These are phyloP conservation scores for Labeo catla DNA, from an alignment of 2,113 vertebrate genomes.

Conservation along the genomic window DNA sequence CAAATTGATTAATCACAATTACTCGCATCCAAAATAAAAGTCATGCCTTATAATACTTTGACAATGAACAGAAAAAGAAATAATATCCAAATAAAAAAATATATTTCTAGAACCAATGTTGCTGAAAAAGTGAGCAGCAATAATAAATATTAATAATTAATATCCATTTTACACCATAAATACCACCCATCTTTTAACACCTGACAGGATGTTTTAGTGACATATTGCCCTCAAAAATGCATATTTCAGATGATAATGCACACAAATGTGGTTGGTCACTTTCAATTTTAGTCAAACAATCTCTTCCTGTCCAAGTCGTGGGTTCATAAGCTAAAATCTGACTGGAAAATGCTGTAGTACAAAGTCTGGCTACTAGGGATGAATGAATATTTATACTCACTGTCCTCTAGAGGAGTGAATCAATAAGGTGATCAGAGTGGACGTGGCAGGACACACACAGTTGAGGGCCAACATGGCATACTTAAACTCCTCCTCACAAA, in stretches of 20 bases:
- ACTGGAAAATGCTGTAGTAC: background rate
- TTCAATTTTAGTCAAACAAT: background rate
- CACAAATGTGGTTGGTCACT: background rate
- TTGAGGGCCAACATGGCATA: constrained; percentile 86
- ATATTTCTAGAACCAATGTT: background rate
- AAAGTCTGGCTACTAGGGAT: background rate
- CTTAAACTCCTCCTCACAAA: constrained; percentile 86
- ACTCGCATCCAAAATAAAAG: too few species aligned
- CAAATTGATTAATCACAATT: too few species aligned
- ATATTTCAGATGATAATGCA: background rate
- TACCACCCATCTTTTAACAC: background rate
- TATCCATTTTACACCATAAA: background rate
- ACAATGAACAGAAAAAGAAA: too few species aligned
- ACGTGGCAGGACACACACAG: constrained; percentile 84
- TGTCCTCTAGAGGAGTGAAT: constrained; percentile 85
- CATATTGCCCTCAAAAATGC: background rate
- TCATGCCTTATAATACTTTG: background rate
- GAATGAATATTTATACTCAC: constrained; percentile 69
- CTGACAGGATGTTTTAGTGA: background rate
- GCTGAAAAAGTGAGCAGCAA: background rate
- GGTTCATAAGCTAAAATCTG: background rate
- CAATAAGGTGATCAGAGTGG: constrained; percentile 83
- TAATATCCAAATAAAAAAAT: background rate
- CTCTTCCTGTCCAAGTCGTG: too few species aligned
- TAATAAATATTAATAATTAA: background rate